phyloP scores from a whole-genome alignment of 2,113 vertebrate genomes.

The Malurus melanocephalus region DNA sequence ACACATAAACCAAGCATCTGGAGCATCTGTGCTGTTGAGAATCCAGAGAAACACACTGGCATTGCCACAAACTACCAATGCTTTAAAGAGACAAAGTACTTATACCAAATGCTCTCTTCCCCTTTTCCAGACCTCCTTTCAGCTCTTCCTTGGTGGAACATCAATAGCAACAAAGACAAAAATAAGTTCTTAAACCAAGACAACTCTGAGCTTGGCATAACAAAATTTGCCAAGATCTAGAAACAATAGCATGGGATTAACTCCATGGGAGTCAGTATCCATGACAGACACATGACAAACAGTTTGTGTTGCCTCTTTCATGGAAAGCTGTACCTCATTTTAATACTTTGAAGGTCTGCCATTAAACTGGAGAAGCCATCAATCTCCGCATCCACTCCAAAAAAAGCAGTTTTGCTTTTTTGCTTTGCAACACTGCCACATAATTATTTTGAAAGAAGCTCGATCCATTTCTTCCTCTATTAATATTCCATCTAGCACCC shows the following conservation, averaged over 20 bases:
- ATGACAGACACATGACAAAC: neutral
- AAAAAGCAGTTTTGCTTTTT: neutral
- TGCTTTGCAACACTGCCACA: neutral
- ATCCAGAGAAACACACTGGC: neutral
- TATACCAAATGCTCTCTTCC: neutral
- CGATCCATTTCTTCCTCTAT: neutral
- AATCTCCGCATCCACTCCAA: neutral
- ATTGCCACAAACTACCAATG: neutral
- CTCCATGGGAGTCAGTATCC: neutral
- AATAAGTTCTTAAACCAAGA: neutral
- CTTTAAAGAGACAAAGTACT: neutral
- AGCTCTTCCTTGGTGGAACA: neutral
- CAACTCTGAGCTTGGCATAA: neutral
- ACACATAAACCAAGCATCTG: neutral
- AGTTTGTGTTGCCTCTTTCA: neutral
- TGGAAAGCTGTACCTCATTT: neutral
- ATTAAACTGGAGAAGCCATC: neutral
- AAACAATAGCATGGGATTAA: neutral
- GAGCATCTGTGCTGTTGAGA: neutral
- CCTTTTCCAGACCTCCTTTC: neutral
- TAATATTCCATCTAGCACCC: neutral
- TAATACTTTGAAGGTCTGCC: neutral
- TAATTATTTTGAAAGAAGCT: neutral
- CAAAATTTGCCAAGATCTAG: neutral
- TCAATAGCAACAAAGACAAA: neutral